Percentiles rank a stretch among this genome's conserved stretches.
phyloP scores from a whole-genome alignment of 2,113 vertebrate species.

The Chaetops frenatus region DNA sequence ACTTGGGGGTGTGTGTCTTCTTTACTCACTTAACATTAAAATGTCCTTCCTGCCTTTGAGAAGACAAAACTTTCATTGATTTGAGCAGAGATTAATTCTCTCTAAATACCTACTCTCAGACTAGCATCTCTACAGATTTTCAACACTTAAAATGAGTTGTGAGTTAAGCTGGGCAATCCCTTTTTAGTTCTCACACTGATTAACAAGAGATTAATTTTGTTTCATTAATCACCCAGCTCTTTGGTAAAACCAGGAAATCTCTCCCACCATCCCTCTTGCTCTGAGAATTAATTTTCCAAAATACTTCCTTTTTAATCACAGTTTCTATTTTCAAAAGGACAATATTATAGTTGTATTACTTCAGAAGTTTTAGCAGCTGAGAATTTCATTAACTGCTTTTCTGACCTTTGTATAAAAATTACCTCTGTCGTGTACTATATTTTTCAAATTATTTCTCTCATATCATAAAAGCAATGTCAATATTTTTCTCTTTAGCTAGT shows the following conservation, averaged over 20 bases:
- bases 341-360: neutral
- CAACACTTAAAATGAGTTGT: neutral
- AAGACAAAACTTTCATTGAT: neutral
- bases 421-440: neutral
- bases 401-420: conserved; percentile 8
- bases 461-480: neutral
- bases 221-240: neutral
- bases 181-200: neutral
- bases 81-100: neutral
- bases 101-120: neutral
- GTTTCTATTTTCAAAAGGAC: neutral
- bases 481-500: neutral
- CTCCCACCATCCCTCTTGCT: neutral
- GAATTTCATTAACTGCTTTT: neutral
- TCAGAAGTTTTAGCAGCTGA: neutral
- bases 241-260: neutral
- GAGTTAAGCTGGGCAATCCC: neutral
- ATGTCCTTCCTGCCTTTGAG: neutral
- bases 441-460: neutral
- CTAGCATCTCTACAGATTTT: neutral
- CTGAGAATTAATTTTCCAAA: neutral
- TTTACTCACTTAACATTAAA: neutral
- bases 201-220: neutral
- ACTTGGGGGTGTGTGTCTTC: neutral
- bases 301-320: neutral